phyloP scores from a whole-genome alignment of 2,113 vertebrate species.

The Aplodontia rufa region DNA sequence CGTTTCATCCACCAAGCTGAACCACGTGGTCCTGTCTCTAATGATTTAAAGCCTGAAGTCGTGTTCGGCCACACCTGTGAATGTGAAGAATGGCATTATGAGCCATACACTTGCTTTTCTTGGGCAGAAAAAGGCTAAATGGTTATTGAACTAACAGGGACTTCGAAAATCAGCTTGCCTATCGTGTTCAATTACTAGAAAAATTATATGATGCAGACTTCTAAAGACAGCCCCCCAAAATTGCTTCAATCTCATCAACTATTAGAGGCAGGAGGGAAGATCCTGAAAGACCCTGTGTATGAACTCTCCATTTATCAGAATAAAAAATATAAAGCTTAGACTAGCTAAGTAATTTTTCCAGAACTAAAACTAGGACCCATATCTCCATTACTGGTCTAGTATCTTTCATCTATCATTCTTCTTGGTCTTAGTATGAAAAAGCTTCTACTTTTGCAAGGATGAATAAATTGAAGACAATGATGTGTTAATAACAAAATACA shows the following conservation, averaged over 20 bases:
- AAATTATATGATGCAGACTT: not conserved
- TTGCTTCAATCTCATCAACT: not conserved
- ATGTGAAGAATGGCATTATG: not conserved
- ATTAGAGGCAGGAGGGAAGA: not conserved
- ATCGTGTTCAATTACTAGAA: conserved; percentile 43
- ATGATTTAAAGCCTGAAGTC: not conserved
- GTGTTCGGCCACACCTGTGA: not conserved
- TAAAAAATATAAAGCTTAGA: conserved; percentile 1
- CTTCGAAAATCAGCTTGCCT: conserved; percentile 47
- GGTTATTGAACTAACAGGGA: conserved; percentile 22
- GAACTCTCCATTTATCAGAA: not conserved
- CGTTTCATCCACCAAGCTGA: not conserved
- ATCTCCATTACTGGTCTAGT: not conserved
- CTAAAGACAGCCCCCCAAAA: not conserved
- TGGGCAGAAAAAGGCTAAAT: conserved; percentile 32
- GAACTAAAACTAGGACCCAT: not conserved
- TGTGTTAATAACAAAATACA: not conserved
- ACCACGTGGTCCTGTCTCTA: not conserved
- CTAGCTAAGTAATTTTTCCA: conserved; percentile 4
- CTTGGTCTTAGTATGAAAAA: not conserved
- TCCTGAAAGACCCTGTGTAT: not conserved
- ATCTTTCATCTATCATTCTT: not conserved
- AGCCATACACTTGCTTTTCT: not conserved
- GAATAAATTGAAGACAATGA: not conserved
- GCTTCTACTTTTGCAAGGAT: not conserved